Conservation (phyloP, 2,888 invertebrate genomes). For the Eumacrocentrus americanus region DNA sequence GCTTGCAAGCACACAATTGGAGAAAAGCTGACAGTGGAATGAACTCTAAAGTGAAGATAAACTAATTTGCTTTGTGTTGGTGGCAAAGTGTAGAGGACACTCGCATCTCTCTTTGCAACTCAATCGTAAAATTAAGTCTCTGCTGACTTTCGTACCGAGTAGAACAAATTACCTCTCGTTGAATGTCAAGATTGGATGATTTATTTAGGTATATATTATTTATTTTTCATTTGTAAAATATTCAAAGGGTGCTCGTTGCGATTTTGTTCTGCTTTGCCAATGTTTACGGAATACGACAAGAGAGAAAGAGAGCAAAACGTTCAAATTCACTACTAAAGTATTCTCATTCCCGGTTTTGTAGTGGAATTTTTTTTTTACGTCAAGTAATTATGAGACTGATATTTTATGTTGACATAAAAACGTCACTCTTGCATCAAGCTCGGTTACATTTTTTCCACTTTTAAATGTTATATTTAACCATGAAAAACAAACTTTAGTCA, state of each 20-base stretch:
- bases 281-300: too few species aligned
- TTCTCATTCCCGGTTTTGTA: too few species aligned
- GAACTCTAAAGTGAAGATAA: not conserved
- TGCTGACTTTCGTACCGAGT: not conserved
- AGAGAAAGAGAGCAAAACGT: too few species aligned
- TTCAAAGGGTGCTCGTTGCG: too few species aligned
- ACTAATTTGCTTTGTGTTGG: constrained; percentile 4
- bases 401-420: not conserved
- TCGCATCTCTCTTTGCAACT: not conserved
- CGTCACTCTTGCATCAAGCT: not conserved
- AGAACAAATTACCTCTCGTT: not conserved
- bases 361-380: too few species aligned
- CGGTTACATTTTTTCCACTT: not conserved
- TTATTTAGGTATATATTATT: too few species aligned
- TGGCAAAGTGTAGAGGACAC: not conserved
- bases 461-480: not conserved
- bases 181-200: too few species aligned
- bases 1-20: not conserved
- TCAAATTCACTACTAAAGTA: too few species aligned
- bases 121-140: not conserved
- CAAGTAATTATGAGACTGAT: too few species aligned
- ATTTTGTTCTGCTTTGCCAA: too few species aligned
- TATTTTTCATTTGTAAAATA: too few species aligned
- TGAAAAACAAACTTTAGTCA: not conserved
- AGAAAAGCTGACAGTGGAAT: not conserved